Conservation (phyloP, 2,113 vertebrate species). For the Physeter macrocephalus region DNA sequence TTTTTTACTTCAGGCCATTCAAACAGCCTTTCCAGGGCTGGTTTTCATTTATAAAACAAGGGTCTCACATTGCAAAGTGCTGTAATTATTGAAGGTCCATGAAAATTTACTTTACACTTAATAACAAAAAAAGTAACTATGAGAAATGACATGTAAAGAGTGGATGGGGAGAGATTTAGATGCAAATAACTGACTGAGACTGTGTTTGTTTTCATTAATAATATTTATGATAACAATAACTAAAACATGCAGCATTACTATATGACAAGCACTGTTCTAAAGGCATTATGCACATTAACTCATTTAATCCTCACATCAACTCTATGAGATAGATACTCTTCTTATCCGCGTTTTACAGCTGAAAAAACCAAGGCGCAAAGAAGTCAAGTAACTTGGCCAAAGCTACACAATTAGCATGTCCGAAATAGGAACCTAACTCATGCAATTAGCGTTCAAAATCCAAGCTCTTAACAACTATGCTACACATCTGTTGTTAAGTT, state of each 20-base stretch:
- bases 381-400: not conserved
- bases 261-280: not conserved
- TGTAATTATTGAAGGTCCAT: not conserved
- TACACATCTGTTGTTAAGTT: not conserved
- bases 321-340: not conserved
- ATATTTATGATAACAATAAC: not conserved
- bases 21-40: not conserved
- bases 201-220: not conserved
- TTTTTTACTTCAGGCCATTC: not conserved
- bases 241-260: not conserved
- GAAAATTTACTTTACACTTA: constrained; percentile 14
- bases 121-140: not conserved
- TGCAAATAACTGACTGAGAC: not conserved
- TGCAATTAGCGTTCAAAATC: not conserved
- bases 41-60: not conserved
- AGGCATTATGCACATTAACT: not conserved
- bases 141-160: not conserved
- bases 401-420: not conserved
- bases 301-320: not conserved
- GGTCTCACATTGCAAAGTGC: not conserved
- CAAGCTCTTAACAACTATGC: not conserved
- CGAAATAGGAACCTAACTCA: not conserved
- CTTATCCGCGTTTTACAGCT: not conserved
- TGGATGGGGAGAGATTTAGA: not conserved
- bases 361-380: not conserved